phyloP scores from a whole-genome alignment of 2,113 vertebrate species.

The Caranx melampygus region DNA sequence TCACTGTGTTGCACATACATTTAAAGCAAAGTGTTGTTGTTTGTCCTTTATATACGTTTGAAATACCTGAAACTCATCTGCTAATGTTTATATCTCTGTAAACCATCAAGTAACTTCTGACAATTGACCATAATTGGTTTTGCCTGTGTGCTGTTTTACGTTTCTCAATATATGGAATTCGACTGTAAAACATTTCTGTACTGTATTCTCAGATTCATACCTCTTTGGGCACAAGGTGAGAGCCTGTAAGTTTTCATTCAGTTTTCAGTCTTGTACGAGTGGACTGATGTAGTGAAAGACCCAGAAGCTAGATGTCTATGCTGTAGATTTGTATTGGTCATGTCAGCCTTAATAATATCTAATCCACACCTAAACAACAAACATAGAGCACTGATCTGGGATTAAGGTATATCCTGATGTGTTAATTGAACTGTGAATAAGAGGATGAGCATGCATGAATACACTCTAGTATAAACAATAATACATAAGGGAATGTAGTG shows the following conservation, averaged over 20 bases:
- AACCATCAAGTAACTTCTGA: neutral
- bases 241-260: neutral
- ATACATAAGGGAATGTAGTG: constrained; percentile 2
- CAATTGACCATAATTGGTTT: neutral
- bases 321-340: constrained; percentile 31
- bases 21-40: neutral
- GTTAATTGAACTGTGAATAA: constrained; percentile 34
- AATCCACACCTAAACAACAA: constrained; percentile 28
- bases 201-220: no score
- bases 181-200: no score
- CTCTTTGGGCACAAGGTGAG: neutral
- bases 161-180: neutral
- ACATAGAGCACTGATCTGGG: constrained; percentile 9
- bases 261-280: neutral
- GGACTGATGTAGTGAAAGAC: neutral
- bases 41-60: neutral
- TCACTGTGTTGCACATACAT: neutral
- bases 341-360: constrained; percentile 23
- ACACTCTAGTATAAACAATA: constrained; percentile 2
- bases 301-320: neutral
- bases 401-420: constrained; percentile 27
- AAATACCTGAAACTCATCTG: neutral
- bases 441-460: constrained; percentile 31
- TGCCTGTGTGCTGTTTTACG: neutral
- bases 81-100: constrained; percentile 1